Conservation (phyloP, 2,113 vertebrate genomes). For the Speoplatyrhinus poulsoni region DNA sequence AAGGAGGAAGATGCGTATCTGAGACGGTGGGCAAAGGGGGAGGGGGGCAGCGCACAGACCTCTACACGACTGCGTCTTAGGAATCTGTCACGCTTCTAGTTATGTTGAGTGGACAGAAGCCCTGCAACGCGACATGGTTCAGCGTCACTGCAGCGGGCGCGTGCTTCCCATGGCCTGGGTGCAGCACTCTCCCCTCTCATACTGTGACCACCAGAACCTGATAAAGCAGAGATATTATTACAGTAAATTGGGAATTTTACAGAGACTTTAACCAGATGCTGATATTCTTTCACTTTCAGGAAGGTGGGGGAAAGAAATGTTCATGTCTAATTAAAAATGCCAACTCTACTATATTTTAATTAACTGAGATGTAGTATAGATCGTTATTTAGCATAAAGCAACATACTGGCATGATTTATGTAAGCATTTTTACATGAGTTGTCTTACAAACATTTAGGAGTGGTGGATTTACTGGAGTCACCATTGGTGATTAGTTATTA, state of each 20-base stretch:
- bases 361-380: no score
- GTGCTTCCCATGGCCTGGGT: conserved; percentile 20
- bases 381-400: no score
- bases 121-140: conserved; percentile 52
- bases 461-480: no score
- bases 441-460: no score
- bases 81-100: conserved; percentile 44
- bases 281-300: background rate
- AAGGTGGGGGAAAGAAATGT: background rate
- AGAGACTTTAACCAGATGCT: conserved; percentile 2
- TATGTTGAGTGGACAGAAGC: conserved; percentile 50
- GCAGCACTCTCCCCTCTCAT: conserved; percentile 8
- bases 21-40: conserved; percentile 39
- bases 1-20: conserved; percentile 58
- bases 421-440: no score
- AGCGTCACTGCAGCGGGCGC: conserved; percentile 55
- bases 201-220: conserved; percentile 38
- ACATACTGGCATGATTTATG: no score
- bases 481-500: background rate
- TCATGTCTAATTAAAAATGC: background rate
- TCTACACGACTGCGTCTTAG: conserved; percentile 65
- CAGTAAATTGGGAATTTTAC: conserved; percentile 24
- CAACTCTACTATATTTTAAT: background rate
- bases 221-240: conserved; percentile 28
- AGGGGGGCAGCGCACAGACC: conserved; percentile 51